Conservation (phyloP, 2,888 invertebrate genomes). For the Lomographa bimaculata region DNA sequence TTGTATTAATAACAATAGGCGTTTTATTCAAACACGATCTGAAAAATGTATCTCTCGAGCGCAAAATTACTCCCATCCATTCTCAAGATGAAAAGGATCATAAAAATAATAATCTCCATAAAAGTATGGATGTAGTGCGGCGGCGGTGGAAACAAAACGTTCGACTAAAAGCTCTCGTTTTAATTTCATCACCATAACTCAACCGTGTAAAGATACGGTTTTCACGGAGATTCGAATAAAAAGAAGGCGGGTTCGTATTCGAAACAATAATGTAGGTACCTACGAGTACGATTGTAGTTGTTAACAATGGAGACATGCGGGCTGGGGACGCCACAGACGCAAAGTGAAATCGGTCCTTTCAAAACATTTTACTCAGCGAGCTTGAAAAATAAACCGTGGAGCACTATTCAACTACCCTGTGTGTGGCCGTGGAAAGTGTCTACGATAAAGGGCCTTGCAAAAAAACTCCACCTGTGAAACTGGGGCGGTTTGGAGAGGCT, state of each 20-base stretch:
- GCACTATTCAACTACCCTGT: slow-evolving; percentile 63
- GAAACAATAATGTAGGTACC: slow-evolving; percentile 74
- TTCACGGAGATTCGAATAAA: slow-evolving; percentile 71
- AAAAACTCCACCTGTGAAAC: slow-evolving; percentile 45
- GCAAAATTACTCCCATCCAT: slow-evolving; percentile 38
- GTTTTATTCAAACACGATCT: slow-evolving; percentile 34
- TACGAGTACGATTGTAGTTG: slow-evolving; percentile 69
- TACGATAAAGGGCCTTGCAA: slow-evolving; percentile 51
- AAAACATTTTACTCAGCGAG: slow-evolving; percentile 76
- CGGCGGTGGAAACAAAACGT: slow-evolving; percentile 53
- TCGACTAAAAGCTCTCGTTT: slow-evolving; percentile 63
- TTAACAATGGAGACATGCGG: slow-evolving; percentile 76
- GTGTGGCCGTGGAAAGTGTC: slow-evolving; percentile 55
- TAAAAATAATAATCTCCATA: slow-evolving; percentile 49
- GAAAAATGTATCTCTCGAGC: slow-evolving; percentile 33
- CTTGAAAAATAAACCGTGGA: slow-evolving; percentile 69
- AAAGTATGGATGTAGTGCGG: slow-evolving; percentile 42
- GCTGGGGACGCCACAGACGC: slow-evolving; percentile 54
- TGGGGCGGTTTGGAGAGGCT: slow-evolving; percentile 31
- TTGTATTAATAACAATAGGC: slow-evolving; percentile 27
- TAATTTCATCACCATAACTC: slow-evolving; percentile 77
- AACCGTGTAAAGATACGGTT: slow-evolving; percentile 71
- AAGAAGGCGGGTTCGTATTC: slow-evolving; percentile 65
- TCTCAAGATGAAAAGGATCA: slow-evolving; percentile 43
- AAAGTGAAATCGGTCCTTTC: slow-evolving; percentile 81